Evolutionary conservation across 2,888 invertebrate genomes (phyloP), one percentile per base, ranked within the genome.

Genomic region (Chromoteleia sp.): DNA sequence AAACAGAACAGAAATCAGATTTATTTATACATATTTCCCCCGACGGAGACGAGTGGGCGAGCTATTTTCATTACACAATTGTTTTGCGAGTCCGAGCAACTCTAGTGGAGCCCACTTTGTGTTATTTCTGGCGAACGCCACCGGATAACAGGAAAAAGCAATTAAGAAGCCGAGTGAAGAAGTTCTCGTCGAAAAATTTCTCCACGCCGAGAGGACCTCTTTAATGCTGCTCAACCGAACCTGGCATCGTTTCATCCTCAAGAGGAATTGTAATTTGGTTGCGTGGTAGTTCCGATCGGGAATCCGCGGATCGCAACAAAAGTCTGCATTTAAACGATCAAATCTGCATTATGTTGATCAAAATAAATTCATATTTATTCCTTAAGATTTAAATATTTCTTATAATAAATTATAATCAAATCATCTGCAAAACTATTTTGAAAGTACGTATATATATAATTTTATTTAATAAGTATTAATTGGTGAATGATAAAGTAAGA

Each of bases 91-190:
- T 71, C 59, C 73, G 43, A 50, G 63, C 29, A 17, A 25, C 68
- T 70, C 33, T 10, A n/a, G 36, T 39, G 61, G 48, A 61, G 48
- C 48, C 67, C 59, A 67, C 65, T 76, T 70, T 71, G 45, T 61
- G 77, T 68, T 82, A 74, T 82, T 82, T 82, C 82, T 67, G 68
- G 78, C 82, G 36, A 70, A 65, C 54, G 59, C 70, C 78, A 73
- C 65, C 52, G 73, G 52, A 73, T 74, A 82, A 82, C 82, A 79
- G 59, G 75, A 82, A 74, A 82, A 82, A 79, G 78, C 82, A 82
- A 82, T 82, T 82, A 82, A 81, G 74, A 77, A 74, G 33, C 50
- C 39, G 25, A 79, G 77, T 19, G 41, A 81, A 77, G 81, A 68
- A 74, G 74, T 61, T 81, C 59, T 61, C 67, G 58, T 30, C 59